These are phyloP conservation scores for Onthophagus sagittarius DNA, from an alignment of 2,888 invertebrate species.

Conservation along the genomic window DNA sequence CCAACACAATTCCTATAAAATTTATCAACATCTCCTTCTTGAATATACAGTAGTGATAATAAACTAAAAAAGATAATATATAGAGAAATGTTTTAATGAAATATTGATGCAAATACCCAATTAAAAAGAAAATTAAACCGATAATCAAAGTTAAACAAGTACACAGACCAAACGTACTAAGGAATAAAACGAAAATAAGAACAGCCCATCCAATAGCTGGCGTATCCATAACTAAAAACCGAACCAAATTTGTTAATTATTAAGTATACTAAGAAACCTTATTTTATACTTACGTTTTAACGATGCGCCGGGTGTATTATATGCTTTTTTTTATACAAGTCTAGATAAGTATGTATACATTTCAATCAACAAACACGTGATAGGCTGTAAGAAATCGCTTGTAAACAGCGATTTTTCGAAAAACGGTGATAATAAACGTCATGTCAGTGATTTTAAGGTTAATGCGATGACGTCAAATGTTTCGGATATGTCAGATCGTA, in stretches of 20 bases:
- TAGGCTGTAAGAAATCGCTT: constrained; percentile 23
- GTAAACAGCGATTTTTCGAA: constrained; percentile 22
- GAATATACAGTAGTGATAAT: constrained; percentile 45
- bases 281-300: neutral
- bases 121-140: constrained; percentile 40
- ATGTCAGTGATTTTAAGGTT: constrained; percentile 27
- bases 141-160: constrained; percentile 43
- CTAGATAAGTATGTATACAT: constrained; percentile 14
- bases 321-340: neutral
- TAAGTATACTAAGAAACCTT: neutral
- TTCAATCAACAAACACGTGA: constrained; percentile 13
- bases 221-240: constrained; percentile 27
- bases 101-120: constrained; percentile 39
- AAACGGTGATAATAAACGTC: constrained; percentile 27
- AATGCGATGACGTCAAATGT: constrained; percentile 7
- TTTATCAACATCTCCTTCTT: constrained; percentile 44
- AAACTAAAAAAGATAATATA: constrained; percentile 35
- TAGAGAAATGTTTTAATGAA: neutral
- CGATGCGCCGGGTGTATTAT: neutral
- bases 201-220: constrained; percentile 42
- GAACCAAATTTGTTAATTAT: constrained; percentile 8
- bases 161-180: constrained; percentile 47
- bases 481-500: neutral
- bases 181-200: constrained; percentile 44
- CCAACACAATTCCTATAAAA: constrained; percentile 43